A percentile compares a stretch with the other conserved stretches of the same genome.
Conservation (phyloP, 2,797 vertebrate genomes). For the Enteromius thamalakanensis region DNA sequence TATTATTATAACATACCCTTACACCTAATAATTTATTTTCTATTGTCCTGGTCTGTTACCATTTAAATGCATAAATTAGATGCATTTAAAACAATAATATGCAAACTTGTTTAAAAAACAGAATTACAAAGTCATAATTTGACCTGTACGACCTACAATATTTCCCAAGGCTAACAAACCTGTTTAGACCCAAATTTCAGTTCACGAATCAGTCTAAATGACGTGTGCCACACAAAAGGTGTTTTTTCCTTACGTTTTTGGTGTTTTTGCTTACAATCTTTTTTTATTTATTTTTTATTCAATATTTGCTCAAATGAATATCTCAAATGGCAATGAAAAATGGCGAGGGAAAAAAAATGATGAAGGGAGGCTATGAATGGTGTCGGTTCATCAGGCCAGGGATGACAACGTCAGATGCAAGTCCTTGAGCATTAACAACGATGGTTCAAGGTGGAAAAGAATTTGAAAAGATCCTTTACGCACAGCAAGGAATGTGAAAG, state of each 20-base stretch:
- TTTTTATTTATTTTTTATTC: not conserved
- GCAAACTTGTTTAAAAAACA: too few species aligned
- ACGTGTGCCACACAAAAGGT: not conserved
- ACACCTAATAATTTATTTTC: not conserved
- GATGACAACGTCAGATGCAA: conserved; percentile 36
- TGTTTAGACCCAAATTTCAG: not conserved
- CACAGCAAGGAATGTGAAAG: not conserved
- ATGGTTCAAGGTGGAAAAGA: conserved; percentile 44
- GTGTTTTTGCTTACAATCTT: not conserved
- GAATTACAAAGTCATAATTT: not conserved
- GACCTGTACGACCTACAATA: not conserved
- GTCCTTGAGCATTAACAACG: conserved; percentile 47
- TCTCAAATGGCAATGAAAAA: conserved; percentile 7
- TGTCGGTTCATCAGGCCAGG: conserved; percentile 16
- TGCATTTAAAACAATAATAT: not conserved
- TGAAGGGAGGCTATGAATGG: conserved; percentile 32
- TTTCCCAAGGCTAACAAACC: conserved; percentile 27
- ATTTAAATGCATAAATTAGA: not conserved
- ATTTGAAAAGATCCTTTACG: conserved; percentile 22
- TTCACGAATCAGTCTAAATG: conserved; percentile 2
- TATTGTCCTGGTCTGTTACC: not conserved
- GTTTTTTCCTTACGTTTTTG: not conserved
- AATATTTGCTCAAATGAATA: conserved; percentile 21
- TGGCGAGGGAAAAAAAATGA: not conserved
- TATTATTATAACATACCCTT: not conserved